Base-by-base conservation (phyloP, 2,113 vertebrate species). In the Brachyhypopomus gauderio region DNA sequence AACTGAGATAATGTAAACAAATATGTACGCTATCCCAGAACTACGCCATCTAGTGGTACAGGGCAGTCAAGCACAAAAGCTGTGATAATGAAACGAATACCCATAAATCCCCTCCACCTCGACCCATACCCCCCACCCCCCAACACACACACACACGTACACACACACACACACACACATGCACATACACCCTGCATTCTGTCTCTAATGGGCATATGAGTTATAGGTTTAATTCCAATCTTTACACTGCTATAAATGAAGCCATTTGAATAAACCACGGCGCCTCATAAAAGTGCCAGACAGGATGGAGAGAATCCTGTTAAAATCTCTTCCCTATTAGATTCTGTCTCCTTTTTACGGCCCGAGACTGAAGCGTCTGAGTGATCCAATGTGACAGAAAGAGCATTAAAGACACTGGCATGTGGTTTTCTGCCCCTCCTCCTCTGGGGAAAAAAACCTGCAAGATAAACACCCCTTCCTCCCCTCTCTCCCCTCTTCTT, bases 201-300 rank as follows among this genome's bases (percentile, higher is more conserved):
- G 25, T 48, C 75, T 67, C 62, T 81, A 81, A 81, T 81, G 72
- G 79, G 27, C 48, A 58, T 67, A 81, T 81, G 83, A 85, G 83
- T 85, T 85, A 85, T 81, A 74, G 79, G 75, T 85, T 85, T 81
- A 75, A 85, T 85, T 75, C 66, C n/a, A 55, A 45, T 84, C 62
- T 82, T 85, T 85, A 85, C 75, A 75, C 38, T 34, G 70, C 75
- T 78, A 73, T 85, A 85, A 75, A 85, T 74, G 75, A 77, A 77
- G 34, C 70, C 45, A 75, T 85, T 85, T 82, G 62, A 85, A 78
- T 85, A 81, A 85, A 81, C 79, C 55, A 63, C 76, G 73, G 62
- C 70, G 70, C 30, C 78, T 77, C 60, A 81, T 78, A 85, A 85
- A 81, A 81, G 79, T 81, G 75, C 63, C 75, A 78, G 70, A 45